These are phyloP conservation scores for Odontothrips loti DNA, from an alignment of 2,888 invertebrate species.

Conservation along the genomic window DNA sequence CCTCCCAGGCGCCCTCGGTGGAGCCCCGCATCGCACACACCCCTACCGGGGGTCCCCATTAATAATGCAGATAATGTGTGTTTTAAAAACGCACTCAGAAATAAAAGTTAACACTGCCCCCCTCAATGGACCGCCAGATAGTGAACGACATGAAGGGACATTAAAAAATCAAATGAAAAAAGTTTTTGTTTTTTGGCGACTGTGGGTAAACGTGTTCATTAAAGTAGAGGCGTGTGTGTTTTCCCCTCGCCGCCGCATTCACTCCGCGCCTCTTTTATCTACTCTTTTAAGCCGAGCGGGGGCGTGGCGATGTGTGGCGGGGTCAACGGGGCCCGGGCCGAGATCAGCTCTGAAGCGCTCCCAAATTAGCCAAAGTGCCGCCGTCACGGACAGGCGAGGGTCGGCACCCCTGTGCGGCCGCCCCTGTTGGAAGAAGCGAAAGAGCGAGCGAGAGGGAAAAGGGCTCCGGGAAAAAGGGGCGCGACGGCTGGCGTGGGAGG, in stretches of 20 bases:
- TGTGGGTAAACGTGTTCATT: too few species aligned
- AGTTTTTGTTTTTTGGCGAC: too few species aligned
- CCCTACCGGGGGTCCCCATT: too few species aligned
- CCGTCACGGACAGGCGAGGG: not conserved
- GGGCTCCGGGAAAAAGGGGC: not conserved
- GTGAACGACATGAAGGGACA: too few species aligned
- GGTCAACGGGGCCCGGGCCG: not conserved
- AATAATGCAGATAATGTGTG: too few species aligned
- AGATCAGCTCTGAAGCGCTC: not conserved
- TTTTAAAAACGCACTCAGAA: too few species aligned
- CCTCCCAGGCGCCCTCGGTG: too few species aligned
- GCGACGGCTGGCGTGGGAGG: not conserved
- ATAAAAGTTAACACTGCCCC: too few species aligned
- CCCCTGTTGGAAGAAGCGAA: not conserved
- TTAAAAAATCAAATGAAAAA: too few species aligned
- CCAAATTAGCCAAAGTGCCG: conserved; percentile 16
- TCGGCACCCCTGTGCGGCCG: not conserved
- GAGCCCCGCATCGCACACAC: too few species aligned
- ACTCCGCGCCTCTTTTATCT: not conserved
- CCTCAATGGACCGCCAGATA: too few species aligned
- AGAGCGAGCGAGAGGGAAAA: not conserved
- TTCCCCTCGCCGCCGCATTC: not conserved
- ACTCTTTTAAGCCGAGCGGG: not conserved
- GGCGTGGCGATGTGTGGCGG: not conserved
- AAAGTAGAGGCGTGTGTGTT: too few species aligned